Evolutionary conservation across 1,140 invertebrate species (phyloP), one percentile per base, ranked within the genome.

Genomic region (Achroia grisella): DNA sequence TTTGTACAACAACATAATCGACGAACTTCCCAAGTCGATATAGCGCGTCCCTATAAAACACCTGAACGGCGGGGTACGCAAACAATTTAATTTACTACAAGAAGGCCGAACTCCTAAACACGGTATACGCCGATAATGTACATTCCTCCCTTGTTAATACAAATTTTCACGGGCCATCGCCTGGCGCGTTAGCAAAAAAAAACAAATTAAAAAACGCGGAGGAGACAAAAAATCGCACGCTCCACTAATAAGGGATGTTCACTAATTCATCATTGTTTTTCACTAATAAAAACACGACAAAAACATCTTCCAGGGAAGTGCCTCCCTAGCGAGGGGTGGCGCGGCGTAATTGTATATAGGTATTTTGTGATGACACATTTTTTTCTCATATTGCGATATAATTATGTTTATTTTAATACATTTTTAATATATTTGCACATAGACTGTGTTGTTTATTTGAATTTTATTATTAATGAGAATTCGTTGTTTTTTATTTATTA

Each of bases 241-340:
- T 44, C 58, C 44, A 67, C 70, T 78, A 74, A 78, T 78, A 82
- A 82, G 76, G 64, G 63, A 47, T 65, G 65, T 63, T 62, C 66
- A 62, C 68, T 79, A 81, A 80, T 79, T 83, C 73, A 78, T 83
- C 77, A 83, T 78, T 81, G 75, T 84, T 76, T 70, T 71, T 75
- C 69, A 74, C 65, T 73, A 80, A 80, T 78, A 78, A 83, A 83
- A 84, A 81, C 75, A 79, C 61, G 80, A 73, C 73, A 72, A 74
- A 74, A 75, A 77, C 75, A 66, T 58, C 43, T 32, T 28, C 13
- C 43, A n/a, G 14, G 35, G 35, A 33, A 30, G 23, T 11, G 17
- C 34, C 35, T 52, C 59, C 53, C 51, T 44, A 50, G 17, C 30
- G 39, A 34, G 45, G 42, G 40, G 29, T 23, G 44, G 40, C 35